Evolutionary conservation across 37 sponge, comb jelly and placozoan species (phyloP).

Genomic region (Ianthella basta): DNA sequence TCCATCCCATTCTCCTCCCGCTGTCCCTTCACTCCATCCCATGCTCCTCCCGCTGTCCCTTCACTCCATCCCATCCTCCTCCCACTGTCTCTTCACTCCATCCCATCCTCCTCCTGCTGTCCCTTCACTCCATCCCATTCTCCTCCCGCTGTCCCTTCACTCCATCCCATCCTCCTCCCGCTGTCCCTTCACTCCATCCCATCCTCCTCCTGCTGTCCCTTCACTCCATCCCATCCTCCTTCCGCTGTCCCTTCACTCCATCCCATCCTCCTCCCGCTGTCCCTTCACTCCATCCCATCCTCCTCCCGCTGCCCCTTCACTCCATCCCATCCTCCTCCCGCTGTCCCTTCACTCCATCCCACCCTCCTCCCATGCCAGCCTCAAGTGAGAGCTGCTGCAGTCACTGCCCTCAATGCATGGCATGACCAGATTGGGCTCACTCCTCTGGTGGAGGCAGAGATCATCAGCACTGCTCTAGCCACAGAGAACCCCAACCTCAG

Average conservation of each 20-base stretch:
- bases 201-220: background rate
- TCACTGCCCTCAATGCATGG: conserved; percentile 73
- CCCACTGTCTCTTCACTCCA: too few species aligned
- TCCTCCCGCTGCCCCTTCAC: background rate
- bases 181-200: background rate
- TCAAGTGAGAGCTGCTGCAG: conserved; percentile 70
- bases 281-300: background rate
- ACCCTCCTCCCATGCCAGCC: conserved; percentile 33
- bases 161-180: background rate
- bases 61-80: background rate
- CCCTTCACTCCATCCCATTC: conserved; percentile 4
- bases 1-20: background rate
- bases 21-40: background rate
- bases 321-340: too few species aligned
- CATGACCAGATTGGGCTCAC: conserved; percentile 43
- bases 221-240: too few species aligned
- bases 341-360: too few species aligned
- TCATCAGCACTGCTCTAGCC: conserved; percentile 61
- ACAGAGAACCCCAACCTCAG: conserved; percentile 88
- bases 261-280: too few species aligned
- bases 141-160: background rate
- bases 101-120: too few species aligned
- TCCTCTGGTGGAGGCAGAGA: conserved; percentile 72
- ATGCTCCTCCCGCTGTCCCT: background rate
- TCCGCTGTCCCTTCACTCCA: too few species aligned